Evolutionary conservation across 2,888 invertebrate species (phyloP).

Genomic region (Adela reaumurella): DNA sequence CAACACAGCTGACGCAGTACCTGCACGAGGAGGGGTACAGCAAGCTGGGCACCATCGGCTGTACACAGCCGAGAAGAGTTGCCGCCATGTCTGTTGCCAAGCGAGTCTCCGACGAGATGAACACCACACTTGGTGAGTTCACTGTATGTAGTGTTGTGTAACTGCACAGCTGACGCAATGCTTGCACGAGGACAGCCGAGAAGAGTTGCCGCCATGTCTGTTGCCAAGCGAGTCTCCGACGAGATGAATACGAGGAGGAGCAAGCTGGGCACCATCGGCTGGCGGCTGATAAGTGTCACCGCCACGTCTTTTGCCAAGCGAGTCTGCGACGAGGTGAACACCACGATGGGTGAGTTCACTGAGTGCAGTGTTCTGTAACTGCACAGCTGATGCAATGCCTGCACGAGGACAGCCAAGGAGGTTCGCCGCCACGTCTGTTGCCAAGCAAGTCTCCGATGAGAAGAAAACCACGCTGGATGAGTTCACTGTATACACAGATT

Average conservation of each 20-base stretch:
- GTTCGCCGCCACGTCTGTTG: conserved; percentile 99
- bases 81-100: conserved; percentile 99
- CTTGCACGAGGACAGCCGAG: conserved; percentile 97
- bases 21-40: conserved; percentile 96
- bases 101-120: conserved; percentile 97
- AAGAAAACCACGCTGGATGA: conserved; percentile 83
- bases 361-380: too few species aligned
- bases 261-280: conserved; percentile 90
- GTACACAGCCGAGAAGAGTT: conserved; percentile 95
- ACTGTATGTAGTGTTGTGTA: too few species aligned
- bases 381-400: conserved; percentile 97
- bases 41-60: conserved; percentile 90
- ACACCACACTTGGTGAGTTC: conserved; percentile 73
- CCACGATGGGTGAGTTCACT: conserved; percentile 73
- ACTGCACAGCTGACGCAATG: conserved; percentile 98
- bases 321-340: too few species aligned
- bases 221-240: conserved; percentile 97
- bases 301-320: too few species aligned
- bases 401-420: conserved; percentile 96
- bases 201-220: conserved; percentile 98
- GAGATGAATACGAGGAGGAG: conserved; percentile 98
- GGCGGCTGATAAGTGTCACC: too few species aligned
- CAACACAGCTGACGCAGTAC: conserved; percentile 96
- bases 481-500: too few species aligned
- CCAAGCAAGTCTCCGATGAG: conserved; percentile 97